These are phyloP conservation scores for Daktulosphaira vitifoliae DNA, from an alignment of 1,140 invertebrate genomes.

Conservation along the genomic window DNA sequence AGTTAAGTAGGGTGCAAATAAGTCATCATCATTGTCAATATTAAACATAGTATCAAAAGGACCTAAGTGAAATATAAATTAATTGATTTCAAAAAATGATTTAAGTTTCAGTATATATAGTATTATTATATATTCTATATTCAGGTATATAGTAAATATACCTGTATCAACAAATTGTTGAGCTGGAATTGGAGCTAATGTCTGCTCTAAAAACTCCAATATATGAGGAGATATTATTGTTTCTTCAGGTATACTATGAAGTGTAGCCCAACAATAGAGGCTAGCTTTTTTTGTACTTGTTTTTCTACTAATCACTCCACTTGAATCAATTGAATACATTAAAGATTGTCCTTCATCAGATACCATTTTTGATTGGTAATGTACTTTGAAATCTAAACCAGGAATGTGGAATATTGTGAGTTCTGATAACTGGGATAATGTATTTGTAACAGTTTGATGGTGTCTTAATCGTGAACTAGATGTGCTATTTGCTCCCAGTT, in stretches of 20 bases:
- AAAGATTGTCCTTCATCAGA: conserved; percentile 50
- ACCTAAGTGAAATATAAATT: conserved; percentile 35
- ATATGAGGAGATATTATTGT: conserved; percentile 92
- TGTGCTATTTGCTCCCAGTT: conserved; percentile 45
- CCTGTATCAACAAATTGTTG: conserved; percentile 30
- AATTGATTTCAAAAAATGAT: too few species aligned
- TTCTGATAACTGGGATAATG: conserved; percentile 56
- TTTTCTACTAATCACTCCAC: conserved; percentile 35
- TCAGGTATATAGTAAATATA: conserved; percentile 2
- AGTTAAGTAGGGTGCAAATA: conserved; percentile 45
- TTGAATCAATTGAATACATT: conserved; percentile 37
- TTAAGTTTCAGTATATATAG: not conserved
- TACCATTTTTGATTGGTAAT: conserved; percentile 77
- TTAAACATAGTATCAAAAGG: conserved; percentile 40
- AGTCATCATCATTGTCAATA: conserved; percentile 43
- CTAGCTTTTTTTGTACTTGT: conserved; percentile 72
- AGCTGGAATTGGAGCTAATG: conserved; percentile 77
- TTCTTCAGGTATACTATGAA: conserved; percentile 92
- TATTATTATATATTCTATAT: not conserved
- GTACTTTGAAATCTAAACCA: conserved; percentile 85
- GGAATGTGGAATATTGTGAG: conserved; percentile 90
- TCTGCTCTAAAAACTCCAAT: conserved; percentile 88
- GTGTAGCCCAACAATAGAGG: conserved; percentile 88
- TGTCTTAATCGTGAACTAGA: conserved; percentile 45
- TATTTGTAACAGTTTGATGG: conserved; percentile 34